Percentiles rank a stretch among this genome's conserved stretches.
Evolutionary conservation across 2,888 invertebrate species (phyloP).

Genomic region (Cyclophora albipunctata): DNA sequence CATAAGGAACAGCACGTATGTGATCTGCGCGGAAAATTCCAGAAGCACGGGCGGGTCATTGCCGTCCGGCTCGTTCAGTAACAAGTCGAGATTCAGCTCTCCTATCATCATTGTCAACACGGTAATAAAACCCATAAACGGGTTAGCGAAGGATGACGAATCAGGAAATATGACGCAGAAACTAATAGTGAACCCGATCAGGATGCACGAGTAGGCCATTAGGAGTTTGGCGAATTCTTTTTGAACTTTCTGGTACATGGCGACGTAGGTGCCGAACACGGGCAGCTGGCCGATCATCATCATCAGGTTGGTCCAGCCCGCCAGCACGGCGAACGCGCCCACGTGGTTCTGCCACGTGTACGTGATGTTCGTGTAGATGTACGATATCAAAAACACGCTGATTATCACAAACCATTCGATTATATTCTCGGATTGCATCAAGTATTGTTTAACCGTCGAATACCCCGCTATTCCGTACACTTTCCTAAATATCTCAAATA

Average conservation of each 20-base stretch:
- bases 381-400: conserved; percentile 88
- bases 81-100: conserved; percentile 84
- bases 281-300: conserved; percentile 92
- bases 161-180: conserved; percentile 92
- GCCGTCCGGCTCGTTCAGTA: conserved; percentile 84
- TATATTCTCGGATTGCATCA: conserved; percentile 88
- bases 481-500: conserved; percentile 87
- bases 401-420: conserved; percentile 92
- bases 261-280: conserved; percentile 91
- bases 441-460: conserved; percentile 86
- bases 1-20: conserved; percentile 85
- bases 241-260: conserved; percentile 92
- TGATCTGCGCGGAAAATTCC: conserved; percentile 87
- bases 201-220: conserved; percentile 87
- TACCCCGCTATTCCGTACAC: conserved; percentile 88
- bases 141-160: conserved; percentile 87
- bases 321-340: conserved; percentile 88
- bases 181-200: conserved; percentile 90
- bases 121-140: conserved; percentile 88
- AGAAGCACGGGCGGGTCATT: conserved; percentile 84
- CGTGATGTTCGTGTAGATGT: conserved; percentile 82
- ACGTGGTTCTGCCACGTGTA: conserved; percentile 92
- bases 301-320: conserved; percentile 94
- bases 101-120: conserved; percentile 94
- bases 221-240: conserved; percentile 91